Evolutionary conservation across 2,797 vertebrate species (phyloP).

Genomic region (Danio choprae): DNA sequence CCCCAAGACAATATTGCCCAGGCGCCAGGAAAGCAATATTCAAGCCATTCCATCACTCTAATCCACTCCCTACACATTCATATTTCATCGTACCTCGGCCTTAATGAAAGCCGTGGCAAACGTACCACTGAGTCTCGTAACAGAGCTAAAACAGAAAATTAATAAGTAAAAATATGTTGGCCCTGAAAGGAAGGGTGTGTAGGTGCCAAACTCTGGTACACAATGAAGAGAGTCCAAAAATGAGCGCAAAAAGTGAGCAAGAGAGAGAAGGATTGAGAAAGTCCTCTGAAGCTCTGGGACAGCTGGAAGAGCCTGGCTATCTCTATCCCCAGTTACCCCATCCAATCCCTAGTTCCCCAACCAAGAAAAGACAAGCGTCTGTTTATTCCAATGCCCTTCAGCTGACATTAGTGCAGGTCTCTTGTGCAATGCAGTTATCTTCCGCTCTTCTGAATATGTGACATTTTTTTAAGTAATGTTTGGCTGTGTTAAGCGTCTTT

Average conservation of each 20-base stretch:
- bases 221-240: constrained; percentile 23
- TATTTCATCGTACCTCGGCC: constrained; percentile 81
- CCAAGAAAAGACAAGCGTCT: constrained; percentile 70
- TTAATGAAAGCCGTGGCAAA: constrained; percentile 83
- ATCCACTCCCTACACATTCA: constrained; percentile 82
- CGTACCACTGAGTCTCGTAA: constrained; percentile 75
- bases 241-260: not conserved
- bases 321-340: constrained; percentile 54
- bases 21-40: constrained; percentile 80
- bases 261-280: constrained; percentile 26
- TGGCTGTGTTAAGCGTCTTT: constrained; percentile 68
- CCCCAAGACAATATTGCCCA: constrained; percentile 76
- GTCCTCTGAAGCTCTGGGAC: constrained; percentile 53
- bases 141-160: constrained; percentile 67
- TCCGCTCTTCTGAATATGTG: constrained; percentile 74
- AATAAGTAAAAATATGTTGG: constrained; percentile 79
- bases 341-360: constrained; percentile 42
- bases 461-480: constrained; percentile 74
- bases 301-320: constrained; percentile 68
- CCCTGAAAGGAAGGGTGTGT: constrained; percentile 72
- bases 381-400: constrained; percentile 82
- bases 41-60: constrained; percentile 80
- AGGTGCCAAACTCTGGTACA: constrained; percentile 59
- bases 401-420: constrained; percentile 77
- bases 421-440: constrained; percentile 75